Evolutionary conservation across 1,140 invertebrate species (phyloP), one percentile per base, ranked within the genome.

Genomic region (Musca vetustissima): DNA sequence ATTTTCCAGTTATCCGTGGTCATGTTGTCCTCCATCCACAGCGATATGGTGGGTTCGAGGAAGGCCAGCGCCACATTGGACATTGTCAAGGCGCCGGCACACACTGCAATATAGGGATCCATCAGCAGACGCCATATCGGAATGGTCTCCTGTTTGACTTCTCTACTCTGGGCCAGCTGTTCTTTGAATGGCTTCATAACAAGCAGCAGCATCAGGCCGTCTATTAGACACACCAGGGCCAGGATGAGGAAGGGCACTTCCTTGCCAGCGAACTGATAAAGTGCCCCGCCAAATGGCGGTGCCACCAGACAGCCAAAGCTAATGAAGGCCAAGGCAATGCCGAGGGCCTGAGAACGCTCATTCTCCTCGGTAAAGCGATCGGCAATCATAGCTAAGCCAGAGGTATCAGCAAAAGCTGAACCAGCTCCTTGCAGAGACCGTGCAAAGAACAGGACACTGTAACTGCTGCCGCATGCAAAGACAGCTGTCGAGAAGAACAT

Each of bases 281-380:
- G 85, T 1, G 98, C 91, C 0, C 97, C 98, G 4, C 98, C 98
- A 77, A 99, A 99, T 0, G 98, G 98, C n/a, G 98, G 98, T 0
- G 98, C 98, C 7, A 99, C 97, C n/a, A 99, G 85, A 84, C 96
- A 98, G 0, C 98, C 98, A 78, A 99, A 99, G 70, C 97, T 99
- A 72, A 99, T 99, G 83, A 99, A 99, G 1, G 98, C 97, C 64
- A 99, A 83, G 0, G 98, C 98, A 71, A 99, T 99, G 43, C 98
- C 98, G 1, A 99, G 85, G 1, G 98, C 98, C 83, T 96, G 94
- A 0, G 95, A 96, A 50, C 98, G 86, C 83, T 99, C 97, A 55
- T 88, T 85, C 80, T 99, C 97, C 84, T 99, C 98, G 0, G 95
- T 98, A 80, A 98, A 99, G 1, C 97, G 89, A 85, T 99, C 97